These are phyloP conservation scores for Anseranas semipalmata DNA, from an alignment of 2,113 vertebrate species.

Conservation along the genomic window DNA sequence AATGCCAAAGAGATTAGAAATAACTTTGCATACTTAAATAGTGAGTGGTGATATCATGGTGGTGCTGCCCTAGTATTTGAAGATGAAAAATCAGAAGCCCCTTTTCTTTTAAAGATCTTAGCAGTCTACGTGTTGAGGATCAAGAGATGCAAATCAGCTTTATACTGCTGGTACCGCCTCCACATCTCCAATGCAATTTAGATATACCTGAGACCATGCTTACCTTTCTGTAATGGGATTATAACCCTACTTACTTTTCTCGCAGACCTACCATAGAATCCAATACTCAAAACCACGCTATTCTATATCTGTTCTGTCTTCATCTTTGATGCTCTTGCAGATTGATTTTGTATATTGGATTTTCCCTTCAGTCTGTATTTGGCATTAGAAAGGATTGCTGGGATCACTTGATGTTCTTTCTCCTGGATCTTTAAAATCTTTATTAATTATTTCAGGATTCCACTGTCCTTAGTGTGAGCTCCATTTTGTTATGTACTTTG, in stretches of 20 bases:
- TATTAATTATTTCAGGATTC: neutral
- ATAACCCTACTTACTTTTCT: neutral
- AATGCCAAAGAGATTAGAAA: neutral
- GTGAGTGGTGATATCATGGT: neutral
- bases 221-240: neutral
- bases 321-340: neutral
- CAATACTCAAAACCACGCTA: neutral
- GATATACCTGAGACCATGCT: neutral
- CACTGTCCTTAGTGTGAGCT: neutral
- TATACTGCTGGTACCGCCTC: neutral
- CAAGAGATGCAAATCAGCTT: neutral
- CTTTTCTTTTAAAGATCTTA: neutral
- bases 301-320: neutral
- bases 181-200: neutral
- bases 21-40: neutral
- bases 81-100: neutral
- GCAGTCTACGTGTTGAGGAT: neutral
- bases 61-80: neutral
- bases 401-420: neutral
- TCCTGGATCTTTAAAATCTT: neutral
- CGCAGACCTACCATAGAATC: neutral
- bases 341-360: neutral
- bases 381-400: neutral
- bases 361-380: neutral
- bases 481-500: neutral